A percentile compares a stretch with the other conserved stretches of the same genome.
phyloP scores from a whole-genome alignment of 2,113 vertebrate genomes.

The Neomonachus schauinslandi region DNA sequence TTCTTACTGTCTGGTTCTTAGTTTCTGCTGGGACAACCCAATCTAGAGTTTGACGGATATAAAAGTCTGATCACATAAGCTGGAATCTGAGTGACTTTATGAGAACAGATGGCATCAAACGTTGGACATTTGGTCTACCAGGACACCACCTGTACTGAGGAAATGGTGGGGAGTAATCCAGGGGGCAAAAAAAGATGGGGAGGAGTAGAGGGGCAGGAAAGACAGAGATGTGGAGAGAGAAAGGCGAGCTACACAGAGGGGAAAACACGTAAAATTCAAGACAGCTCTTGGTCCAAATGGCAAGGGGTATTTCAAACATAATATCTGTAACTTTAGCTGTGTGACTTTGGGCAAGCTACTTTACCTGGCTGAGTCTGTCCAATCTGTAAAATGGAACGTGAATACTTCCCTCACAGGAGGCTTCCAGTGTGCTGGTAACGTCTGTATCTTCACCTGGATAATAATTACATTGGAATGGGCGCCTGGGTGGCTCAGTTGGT shows the following conservation, averaged over 20 bases:
- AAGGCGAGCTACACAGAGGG: background rate
- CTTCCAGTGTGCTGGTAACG: background rate
- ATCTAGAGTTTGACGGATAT: background rate
- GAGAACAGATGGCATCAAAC: background rate
- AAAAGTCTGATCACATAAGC: background rate
- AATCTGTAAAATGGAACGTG: background rate
- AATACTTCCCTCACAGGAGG: background rate
- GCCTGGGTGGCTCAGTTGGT: too few species aligned
- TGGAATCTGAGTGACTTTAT: slow-evolving; percentile 8
- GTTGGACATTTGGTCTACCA: background rate
- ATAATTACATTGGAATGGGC: background rate
- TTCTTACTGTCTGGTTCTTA: background rate
- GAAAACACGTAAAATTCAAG: slow-evolving; percentile 2
- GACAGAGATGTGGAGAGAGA: background rate
- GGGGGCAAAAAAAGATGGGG: background rate
- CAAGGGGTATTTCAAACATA: background rate
- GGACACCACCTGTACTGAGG: background rate
- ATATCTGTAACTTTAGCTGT: slow-evolving; percentile 25
- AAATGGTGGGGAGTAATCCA: background rate
- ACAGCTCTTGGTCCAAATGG: background rate
- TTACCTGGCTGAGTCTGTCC: background rate
- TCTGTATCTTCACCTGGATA: background rate
- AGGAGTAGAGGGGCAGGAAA: background rate
- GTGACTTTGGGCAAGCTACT: background rate
- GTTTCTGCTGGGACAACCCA: background rate